Evolutionary conservation across 1,140 invertebrate genomes (phyloP), one percentile per base, ranked within the genome.

Genomic region (Camponotus pennsylvanicus): DNA sequence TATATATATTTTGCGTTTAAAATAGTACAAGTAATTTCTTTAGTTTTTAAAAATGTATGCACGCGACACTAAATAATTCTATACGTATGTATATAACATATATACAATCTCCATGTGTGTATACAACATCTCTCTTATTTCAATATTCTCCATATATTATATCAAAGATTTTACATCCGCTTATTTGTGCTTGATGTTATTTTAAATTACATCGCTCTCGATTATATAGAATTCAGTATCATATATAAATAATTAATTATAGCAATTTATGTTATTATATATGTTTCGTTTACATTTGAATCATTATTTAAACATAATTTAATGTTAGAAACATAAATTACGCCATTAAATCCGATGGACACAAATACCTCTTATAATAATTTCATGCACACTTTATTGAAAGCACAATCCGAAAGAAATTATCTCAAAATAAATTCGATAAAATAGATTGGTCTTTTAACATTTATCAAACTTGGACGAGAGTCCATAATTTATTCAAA

Each of bases 211-310:
- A 34, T 64, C 66, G 21, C 27, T 40, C 15, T 76, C 57, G 34
- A 77, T 4, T 34, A 37, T 45, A 64, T 61, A 2, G 55, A 59
- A 5, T 15, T 76, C n/a, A 61, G n/a, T 45, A n/a, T 77, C 64
- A 45, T 8, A 18, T 13, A 0, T 27, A 77, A 77, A 40, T 77
- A 52, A 64, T 77, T 63, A 77, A 77, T 77, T 15, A 57, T 9
- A 61, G 55, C n/a, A 27, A 59, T 40, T 5, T 61, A 8, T 6
- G 7, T 37, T 57, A 27, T 37, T 11, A 40, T 40, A 40, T 52
- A 18, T 15, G 15, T 61, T 61, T 76, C 11, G 7, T 42, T 32
- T 77, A n/a, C 32, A 32, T 34, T 32, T 11, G 34, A 64, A 13
- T 6, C 1, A 32, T n/a, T 45, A 64, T 64, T 64, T 77, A 21